phyloP scores from a whole-genome alignment of 2,797 vertebrate genomes.

The Pseudopleuronectes americanus region DNA sequence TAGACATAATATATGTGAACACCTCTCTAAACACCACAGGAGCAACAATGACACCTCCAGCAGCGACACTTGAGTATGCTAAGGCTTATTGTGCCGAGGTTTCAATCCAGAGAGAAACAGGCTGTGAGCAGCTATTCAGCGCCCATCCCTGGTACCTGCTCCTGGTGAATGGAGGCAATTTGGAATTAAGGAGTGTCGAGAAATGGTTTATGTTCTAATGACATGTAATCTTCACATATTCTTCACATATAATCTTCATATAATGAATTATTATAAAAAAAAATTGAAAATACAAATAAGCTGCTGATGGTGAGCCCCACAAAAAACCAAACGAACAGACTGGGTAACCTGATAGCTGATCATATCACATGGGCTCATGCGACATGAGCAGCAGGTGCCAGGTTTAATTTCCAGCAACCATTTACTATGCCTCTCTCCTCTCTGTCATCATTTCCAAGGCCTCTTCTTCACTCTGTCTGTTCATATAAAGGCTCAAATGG shows the following conservation, averaged over 20 bases:
- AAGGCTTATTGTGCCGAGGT: conserved; percentile 27
- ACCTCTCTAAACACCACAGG: conserved; percentile 32
- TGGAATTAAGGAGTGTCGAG: conserved; percentile 40
- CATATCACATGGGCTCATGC: too few species aligned
- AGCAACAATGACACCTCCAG: conserved; percentile 47
- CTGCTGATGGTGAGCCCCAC: too few species aligned
- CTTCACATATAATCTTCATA: not conserved
- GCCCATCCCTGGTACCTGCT: conserved; percentile 18
- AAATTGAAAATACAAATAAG: too few species aligned
- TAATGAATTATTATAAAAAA: not conserved
- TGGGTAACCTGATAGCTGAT: too few species aligned
- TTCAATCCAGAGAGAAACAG: conserved; percentile 40
- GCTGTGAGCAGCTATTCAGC: conserved; percentile 38
- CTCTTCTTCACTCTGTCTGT: too few species aligned
- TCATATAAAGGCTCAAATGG: too few species aligned
- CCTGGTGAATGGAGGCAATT: conserved; percentile 26
- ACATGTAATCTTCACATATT: conserved; percentile 2
- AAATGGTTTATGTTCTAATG: conserved; percentile 9
- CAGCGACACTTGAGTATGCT: conserved; percentile 26
- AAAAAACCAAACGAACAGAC: too few species aligned
- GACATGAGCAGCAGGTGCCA: too few species aligned
- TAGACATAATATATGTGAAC: conserved; percentile 16
- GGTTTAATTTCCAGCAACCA: too few species aligned
- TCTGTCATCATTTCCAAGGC: too few species aligned
- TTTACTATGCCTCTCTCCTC: too few species aligned